phyloP scores from a whole-genome alignment of 30 jellyfish, hydroid and myxozoan species.

The Aurelia sp. region DNA sequence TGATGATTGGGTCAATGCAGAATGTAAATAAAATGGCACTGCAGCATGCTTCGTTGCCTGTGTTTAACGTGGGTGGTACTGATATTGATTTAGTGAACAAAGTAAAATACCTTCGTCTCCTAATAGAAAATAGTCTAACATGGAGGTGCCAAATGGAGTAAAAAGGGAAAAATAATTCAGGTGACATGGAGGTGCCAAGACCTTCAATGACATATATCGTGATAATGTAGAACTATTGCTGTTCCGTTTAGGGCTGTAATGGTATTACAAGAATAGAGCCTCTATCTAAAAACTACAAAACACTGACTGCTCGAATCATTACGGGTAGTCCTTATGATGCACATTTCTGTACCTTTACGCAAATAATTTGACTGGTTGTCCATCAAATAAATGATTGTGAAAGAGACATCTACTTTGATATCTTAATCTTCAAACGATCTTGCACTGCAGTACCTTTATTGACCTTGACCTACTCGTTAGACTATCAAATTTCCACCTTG shows the following conservation, averaged over 20 bases:
- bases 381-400: not conserved
- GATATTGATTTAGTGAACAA: slow-evolving; percentile 27
- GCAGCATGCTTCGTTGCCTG: not conserved
- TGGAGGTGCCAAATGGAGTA: slow-evolving; percentile 9
- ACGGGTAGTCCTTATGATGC: slow-evolving; percentile 7
- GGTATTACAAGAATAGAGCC: slow-evolving; percentile 7
- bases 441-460: slow-evolving; percentile 10
- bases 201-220: slow-evolving; percentile 6
- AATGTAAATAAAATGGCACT: too few relatives aligned
- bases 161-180: not conserved
- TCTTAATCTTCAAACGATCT: not conserved
- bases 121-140: slow-evolving; percentile 15
- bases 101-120: slow-evolving; percentile 31
- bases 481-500: slow-evolving; percentile 31
- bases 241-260: slow-evolving; percentile 17
- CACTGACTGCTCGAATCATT: not conserved
- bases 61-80: not conserved
- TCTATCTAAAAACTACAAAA: not conserved
- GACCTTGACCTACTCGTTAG: not conserved
- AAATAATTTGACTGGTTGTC: not conserved
- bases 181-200: slow-evolving; percentile 27
- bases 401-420: not conserved
- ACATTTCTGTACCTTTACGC: not conserved
- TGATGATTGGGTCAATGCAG: too few relatives aligned
- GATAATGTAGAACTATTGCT: slow-evolving; percentile 14